Evolutionary conservation across 2,888 invertebrate genomes (phyloP).

Genomic region (Rhorus exstirpatorius): DNA sequence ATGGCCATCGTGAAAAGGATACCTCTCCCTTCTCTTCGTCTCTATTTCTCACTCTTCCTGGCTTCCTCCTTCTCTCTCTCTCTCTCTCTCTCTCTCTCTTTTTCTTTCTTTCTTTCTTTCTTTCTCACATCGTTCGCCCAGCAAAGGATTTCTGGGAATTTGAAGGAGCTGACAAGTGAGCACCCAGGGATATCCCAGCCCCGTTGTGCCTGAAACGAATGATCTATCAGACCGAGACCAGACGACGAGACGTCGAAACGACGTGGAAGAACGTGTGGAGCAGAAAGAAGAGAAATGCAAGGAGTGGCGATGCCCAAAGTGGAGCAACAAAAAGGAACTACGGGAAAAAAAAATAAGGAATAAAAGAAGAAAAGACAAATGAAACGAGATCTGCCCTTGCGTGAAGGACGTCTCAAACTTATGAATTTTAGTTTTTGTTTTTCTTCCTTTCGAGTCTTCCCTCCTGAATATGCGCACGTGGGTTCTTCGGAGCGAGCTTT

Average conservation of each 20-base stretch:
- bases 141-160: slow-evolving; percentile 2
- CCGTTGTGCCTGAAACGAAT: slow-evolving; percentile 46
- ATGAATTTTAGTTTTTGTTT: slow-evolving; percentile 31
- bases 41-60: neutral
- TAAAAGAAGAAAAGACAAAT: slow-evolving; percentile 24
- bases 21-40: slow-evolving; percentile 21
- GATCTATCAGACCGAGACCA: slow-evolving; percentile 54
- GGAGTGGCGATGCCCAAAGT: neutral
- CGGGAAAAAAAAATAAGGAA: neutral
- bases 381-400: slow-evolving; percentile 51
- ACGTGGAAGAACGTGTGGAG: neutral
- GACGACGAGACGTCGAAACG: slow-evolving; percentile 35
- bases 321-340: neutral
- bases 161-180: slow-evolving; percentile 11
- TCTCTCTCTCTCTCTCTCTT: slow-evolving; percentile 3
- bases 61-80: neutral
- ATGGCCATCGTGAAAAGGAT: slow-evolving; percentile 71
- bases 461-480: neutral
- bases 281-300: neutral
- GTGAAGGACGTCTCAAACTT: slow-evolving; percentile 44
- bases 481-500: slow-evolving; percentile 10
- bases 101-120: neutral
- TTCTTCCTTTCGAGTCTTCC: neutral
- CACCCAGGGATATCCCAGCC: slow-evolving; percentile 34
- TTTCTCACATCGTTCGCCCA: neutral